Percentiles rank a stretch among this genome's conserved stretches.
These are phyloP conservation scores for Cheilosia variabilis DNA, from an alignment of 2,888 invertebrate species.

Conservation along the genomic window DNA sequence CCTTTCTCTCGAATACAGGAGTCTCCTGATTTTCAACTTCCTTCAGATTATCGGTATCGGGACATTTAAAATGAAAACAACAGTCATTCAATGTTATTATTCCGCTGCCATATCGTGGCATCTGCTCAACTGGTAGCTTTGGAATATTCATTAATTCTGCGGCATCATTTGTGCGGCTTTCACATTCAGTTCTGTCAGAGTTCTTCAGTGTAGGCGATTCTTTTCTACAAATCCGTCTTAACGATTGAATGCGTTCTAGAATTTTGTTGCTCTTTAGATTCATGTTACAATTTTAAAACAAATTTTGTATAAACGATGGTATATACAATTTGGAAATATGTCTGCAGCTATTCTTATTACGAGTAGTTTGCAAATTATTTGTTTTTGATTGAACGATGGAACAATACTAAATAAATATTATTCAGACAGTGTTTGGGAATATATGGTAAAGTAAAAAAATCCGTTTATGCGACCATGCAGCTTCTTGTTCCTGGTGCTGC, in stretches of 20 bases:
- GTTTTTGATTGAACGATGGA: not conserved
- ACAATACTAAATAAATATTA: conserved; percentile 13
- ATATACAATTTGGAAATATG: conserved; percentile 10
- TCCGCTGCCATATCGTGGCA: conserved; percentile 41
- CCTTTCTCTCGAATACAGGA: not conserved
- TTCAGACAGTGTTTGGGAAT: conserved; percentile 22
- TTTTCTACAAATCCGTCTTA: not conserved
- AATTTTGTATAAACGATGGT: not conserved
- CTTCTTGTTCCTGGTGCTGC: too few relatives aligned
- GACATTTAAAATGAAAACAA: conserved; percentile 58
- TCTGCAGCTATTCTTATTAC: not conserved
- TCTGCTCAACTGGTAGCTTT: conserved; percentile 3
- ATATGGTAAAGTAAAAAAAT: not conserved
- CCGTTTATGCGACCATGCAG: not conserved
- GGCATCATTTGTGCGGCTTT: not conserved
- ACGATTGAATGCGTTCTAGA: conserved; percentile 12
- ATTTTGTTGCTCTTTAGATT: conserved; percentile 22
- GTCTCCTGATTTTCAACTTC: not conserved
- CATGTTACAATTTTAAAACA: conserved; percentile 28
- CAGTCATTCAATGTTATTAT: conserved; percentile 61
- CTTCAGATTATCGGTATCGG: not conserved
- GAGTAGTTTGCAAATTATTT: conserved; percentile 9
- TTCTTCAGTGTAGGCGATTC: not conserved
- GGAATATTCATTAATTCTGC: not conserved
- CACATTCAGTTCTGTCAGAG: not conserved